A percentile compares a stretch with the other conserved stretches of the same genome.
phyloP scores from a whole-genome alignment of 2,113 vertebrate species.

The Tretioscincus oriximinensis region DNA sequence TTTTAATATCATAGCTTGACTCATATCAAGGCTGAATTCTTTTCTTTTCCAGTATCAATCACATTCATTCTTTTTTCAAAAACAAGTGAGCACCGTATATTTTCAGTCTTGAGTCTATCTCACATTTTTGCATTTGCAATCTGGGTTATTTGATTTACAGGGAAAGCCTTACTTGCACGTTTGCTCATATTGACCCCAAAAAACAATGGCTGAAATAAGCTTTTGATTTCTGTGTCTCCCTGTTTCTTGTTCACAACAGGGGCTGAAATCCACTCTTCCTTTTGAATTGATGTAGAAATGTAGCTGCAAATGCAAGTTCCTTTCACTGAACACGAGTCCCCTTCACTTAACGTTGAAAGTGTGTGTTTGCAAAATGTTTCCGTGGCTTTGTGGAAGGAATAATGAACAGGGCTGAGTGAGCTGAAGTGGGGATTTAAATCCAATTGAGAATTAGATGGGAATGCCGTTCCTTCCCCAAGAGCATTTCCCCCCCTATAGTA shows the following conservation, averaged over 20 bases:
- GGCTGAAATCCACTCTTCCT: background rate
- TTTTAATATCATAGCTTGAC: background rate
- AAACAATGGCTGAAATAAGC: slow-evolving; percentile 53
- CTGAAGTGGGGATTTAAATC: slow-evolving; percentile 44
- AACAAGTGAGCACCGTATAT: background rate
- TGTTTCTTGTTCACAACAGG: background rate
- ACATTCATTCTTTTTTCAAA: background rate
- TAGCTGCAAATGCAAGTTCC: slow-evolving; percentile 54
- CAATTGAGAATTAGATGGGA: slow-evolving; percentile 40
- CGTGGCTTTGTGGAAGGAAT: slow-evolving; percentile 23
- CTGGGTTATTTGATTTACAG: slow-evolving; percentile 22
- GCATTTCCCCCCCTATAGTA: background rate
- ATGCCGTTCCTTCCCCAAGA: background rate
- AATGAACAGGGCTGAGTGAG: slow-evolving; percentile 52
- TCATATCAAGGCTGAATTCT: background rate
- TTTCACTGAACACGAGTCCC: slow-evolving; percentile 53
- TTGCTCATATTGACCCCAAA: slow-evolving; percentile 47
- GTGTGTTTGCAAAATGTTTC: slow-evolving; percentile 52
- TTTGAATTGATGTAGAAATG: slow-evolving; percentile 10
- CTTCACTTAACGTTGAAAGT: slow-evolving; percentile 46
- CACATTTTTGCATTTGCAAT: background rate
- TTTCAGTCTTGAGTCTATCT: slow-evolving; percentile 3
- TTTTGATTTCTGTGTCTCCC: slow-evolving; percentile 41
- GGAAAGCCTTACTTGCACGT: slow-evolving; percentile 46
- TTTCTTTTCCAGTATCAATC: background rate